Evolutionary conservation across 2,797 vertebrate genomes (phyloP), one percentile per base, ranked within the genome.

Genomic region (Leptoclinus maculatus): DNA sequence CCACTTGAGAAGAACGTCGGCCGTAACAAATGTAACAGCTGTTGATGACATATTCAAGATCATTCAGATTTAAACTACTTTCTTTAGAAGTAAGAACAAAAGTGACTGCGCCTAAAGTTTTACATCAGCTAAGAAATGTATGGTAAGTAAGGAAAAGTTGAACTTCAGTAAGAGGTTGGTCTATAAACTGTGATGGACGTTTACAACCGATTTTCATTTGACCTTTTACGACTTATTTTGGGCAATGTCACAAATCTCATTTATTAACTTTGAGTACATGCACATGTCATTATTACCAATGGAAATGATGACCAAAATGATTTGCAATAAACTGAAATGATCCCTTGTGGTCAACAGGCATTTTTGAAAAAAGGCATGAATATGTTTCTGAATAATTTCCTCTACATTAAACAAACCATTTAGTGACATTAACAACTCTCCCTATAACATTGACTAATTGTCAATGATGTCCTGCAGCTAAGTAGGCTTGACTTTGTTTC

Each of bases 41-140:
- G 29, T 51, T 12, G 25, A 66, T 7, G 36, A 16, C 27, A 65
- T 65, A 39, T 70, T 71, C n/a, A 76, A 54, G 17, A 45, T 32
- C 9, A 23, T 8, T 4, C n/a, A 23, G n/a, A 53, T 53, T 23
- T 59, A 14, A 66, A 66, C 29, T 10, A 21, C 3, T 32, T n/a
- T 27, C 4, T 39, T 29, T 39, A 10, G 13, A 69, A 2, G 53
- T 32, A 27, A 69, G 58, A 58, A 13, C 7, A 21, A 49, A 66
- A 34, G 7, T 34, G 19, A 38, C 21, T n/a, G 17, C 36, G 14
- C 10, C 1, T 38, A 13, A 34, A 34, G n/a, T 66, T 9, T 4
- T 7, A 49, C 6, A 66, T 66, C 7, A 47, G 34, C 13, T n/a
- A 38, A 49, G 11, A 11, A 29, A 47, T 23, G 4, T 0, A 56